phyloP scores from a whole-genome alignment of 2,797 vertebrate genomes.

The Macroramphosus scolopax region DNA sequence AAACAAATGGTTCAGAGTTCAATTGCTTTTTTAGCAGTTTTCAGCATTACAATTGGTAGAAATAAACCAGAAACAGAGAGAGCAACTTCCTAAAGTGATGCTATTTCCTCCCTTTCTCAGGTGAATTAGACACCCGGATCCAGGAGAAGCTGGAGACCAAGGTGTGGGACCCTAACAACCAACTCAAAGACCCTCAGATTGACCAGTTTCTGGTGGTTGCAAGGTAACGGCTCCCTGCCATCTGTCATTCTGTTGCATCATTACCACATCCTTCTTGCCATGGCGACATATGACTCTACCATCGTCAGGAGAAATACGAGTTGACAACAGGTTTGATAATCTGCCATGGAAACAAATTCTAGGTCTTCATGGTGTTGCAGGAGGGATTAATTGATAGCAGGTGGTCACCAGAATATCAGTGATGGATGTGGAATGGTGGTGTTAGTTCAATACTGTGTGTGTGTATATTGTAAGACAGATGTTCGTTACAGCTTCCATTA shows the following conservation, averaged over 20 bases:
- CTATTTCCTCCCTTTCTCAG: constrained; percentile 46
- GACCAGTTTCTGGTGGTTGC: constrained; percentile 97
- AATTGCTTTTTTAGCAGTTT: too few relatives aligned
- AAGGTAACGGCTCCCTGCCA: constrained; percentile 75
- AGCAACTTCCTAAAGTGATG: neutral
- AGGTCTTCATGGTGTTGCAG: neutral
- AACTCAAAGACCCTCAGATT: constrained; percentile 92
- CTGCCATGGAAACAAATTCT: neutral
- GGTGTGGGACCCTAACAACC: constrained; percentile 94
- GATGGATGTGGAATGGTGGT: neutral
- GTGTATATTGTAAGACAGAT: too few relatives aligned
- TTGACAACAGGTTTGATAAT: constrained; percentile 12
- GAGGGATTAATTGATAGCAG: neutral
- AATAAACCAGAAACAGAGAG: too few relatives aligned
- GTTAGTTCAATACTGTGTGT: too few relatives aligned
- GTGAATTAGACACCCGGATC: constrained; percentile 83
- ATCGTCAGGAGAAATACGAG: constrained; percentile 14
- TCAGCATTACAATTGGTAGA: neutral
- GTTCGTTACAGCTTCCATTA: too few relatives aligned
- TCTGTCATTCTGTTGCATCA: constrained; percentile 37
- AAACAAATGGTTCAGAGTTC: neutral
- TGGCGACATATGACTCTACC: constrained; percentile 23
- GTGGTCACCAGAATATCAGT: neutral
- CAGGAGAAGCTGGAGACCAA: constrained; percentile 95
- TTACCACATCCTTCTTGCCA: constrained; percentile 37